phyloP scores from a whole-genome alignment of 1,140 invertebrate species.

The Heliconius melpomene region DNA sequence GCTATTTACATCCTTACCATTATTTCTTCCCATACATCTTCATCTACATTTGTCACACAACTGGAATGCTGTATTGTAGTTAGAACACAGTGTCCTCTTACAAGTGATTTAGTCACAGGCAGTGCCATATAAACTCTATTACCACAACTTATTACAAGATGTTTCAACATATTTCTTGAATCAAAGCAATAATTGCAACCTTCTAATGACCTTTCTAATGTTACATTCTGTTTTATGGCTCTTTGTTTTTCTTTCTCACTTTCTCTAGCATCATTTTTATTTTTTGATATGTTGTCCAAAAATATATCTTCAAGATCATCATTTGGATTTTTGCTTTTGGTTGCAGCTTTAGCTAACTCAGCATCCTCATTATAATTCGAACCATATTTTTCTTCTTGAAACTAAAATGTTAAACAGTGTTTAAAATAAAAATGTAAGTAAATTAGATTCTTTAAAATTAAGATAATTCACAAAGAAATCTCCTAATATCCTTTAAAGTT shows the following conservation, averaged over 20 bases:
- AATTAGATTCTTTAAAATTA: neutral
- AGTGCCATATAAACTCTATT: slow-evolving; percentile 91
- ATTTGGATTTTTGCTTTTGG: slow-evolving; percentile 85
- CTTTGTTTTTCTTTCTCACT: slow-evolving; percentile 84
- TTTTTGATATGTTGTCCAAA: slow-evolving; percentile 86
- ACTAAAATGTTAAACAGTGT: slow-evolving; percentile 81
- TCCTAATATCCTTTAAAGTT: no score
- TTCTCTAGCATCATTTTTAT: slow-evolving; percentile 83
- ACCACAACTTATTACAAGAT: slow-evolving; percentile 92
- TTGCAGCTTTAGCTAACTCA: slow-evolving; percentile 89
- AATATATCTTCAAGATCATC: slow-evolving; percentile 95
- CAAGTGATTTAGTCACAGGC: slow-evolving; percentile 89
- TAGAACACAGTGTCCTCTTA: slow-evolving; percentile 94
- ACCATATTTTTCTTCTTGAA: slow-evolving; percentile 93
- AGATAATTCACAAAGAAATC: no score
- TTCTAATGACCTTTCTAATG: slow-evolving; percentile 86
- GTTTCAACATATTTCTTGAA: slow-evolving; percentile 89
- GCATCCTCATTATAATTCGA: slow-evolving; percentile 91
- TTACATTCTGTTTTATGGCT: slow-evolving; percentile 89
- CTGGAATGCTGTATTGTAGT: slow-evolving; percentile 90
- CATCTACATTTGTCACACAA: slow-evolving; percentile 91
- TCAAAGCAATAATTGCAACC: slow-evolving; percentile 93
- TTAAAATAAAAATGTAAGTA: neutral
- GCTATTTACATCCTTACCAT: slow-evolving; percentile 79
- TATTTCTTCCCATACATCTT: slow-evolving; percentile 96